phyloP scores from a whole-genome alignment of 2,797 vertebrate species.

The Falco berigora region DNA sequence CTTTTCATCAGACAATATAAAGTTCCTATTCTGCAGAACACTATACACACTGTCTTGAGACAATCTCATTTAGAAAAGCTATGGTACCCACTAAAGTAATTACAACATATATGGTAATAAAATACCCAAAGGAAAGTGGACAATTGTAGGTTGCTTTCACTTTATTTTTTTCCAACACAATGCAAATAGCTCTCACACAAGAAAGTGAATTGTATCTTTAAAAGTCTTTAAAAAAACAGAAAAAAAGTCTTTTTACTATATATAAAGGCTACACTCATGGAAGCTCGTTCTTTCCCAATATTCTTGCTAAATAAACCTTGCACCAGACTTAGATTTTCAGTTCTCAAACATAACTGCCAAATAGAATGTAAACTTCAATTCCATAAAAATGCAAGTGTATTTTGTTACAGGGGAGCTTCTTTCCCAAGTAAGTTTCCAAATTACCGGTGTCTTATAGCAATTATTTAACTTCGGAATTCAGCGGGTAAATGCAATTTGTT shows the following conservation, averaged over 20 bases:
- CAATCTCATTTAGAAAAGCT: background rate
- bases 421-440: background rate
- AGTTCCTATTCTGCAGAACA: background rate
- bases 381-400: background rate
- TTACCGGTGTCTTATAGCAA: background rate
- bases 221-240: background rate
- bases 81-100: background rate
- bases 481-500: background rate
- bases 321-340: background rate
- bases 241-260: background rate
- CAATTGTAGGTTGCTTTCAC: background rate
- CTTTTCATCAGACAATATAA: background rate
- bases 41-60: background rate
- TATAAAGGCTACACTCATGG: background rate
- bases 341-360: background rate
- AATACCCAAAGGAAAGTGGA: background rate
- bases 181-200: background rate
- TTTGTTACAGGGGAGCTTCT: background rate
- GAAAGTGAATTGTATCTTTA: background rate
- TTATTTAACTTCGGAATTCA: background rate
- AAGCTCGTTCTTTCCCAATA: background rate
- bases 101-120: background rate
- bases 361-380: background rate
- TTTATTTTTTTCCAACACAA: background rate
- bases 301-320: background rate